Evolutionary conservation across 2,888 invertebrate genomes (phyloP).

Genomic region (Linnaemya tessellans): DNA sequence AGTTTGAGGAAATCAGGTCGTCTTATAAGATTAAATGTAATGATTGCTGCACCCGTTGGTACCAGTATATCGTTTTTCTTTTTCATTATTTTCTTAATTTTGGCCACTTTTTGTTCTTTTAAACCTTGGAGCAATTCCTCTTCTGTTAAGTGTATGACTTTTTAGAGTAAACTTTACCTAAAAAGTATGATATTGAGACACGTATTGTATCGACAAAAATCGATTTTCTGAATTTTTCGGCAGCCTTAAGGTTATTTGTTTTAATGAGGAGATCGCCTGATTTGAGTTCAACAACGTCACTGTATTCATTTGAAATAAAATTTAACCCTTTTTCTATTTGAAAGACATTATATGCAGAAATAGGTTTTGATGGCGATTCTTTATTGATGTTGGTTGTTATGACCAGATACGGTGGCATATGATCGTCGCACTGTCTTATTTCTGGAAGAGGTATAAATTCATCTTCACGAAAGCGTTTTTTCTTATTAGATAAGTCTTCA

Average conservation of each 20-base stretch:
- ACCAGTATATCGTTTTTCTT: constrained; percentile 1
- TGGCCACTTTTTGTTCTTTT: constrained; percentile 17
- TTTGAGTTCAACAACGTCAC: constrained; percentile 20
- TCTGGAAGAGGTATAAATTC: no score
- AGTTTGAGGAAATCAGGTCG: constrained; percentile 15
- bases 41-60: constrained; percentile 23
- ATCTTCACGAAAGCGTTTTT: no score
- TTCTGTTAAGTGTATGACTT: constrained; percentile 17
- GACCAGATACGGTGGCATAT: background rate
- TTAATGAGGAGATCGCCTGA: constrained; percentile 39
- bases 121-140: constrained; percentile 5
- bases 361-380: constrained; percentile 5
- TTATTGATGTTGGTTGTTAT: background rate
- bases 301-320: constrained; percentile 33
- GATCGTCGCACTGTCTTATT: no score
- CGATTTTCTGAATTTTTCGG: constrained; percentile 46
- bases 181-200: constrained; percentile 10
- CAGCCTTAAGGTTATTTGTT: constrained; percentile 24
- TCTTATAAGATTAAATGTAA: constrained; percentile 38
- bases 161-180: constrained; percentile 1
- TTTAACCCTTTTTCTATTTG: constrained; percentile 38
- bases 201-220: constrained; percentile 11
- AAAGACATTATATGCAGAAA: constrained; percentile 36
- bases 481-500: no score
- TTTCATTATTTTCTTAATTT: constrained; percentile 36